Base-by-base conservation (phyloP, 2,797 vertebrate species). In the Myiotriccus ornatus region DNA sequence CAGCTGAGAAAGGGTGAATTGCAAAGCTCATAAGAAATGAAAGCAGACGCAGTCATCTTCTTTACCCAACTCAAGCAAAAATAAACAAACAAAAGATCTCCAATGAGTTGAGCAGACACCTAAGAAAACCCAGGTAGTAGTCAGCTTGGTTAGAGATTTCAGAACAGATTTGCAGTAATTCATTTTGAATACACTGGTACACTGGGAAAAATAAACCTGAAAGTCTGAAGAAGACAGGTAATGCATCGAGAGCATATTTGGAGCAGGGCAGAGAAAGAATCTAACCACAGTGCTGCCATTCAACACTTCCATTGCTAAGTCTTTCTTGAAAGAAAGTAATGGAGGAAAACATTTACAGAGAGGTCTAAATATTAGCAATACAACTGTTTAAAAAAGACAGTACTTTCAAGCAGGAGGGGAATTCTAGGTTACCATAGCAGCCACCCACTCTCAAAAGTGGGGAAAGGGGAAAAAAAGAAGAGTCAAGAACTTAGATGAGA, bases 381-480 rank as follows among this genome's bases (percentile, higher is more conserved):
- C 79, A 91, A 80, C 46, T 86, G 56, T 89, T 89, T 89, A 65
- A 65, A 96, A 95, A 96, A 60, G 87, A 74, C 83, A 94, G 74
- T 73, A 69, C 82, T 96, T 96, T 81, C 87, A 97, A 73, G 85
- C 83, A 92, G 67, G 68, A 97, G 85, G 80, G 95, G 91, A 90
- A 95, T 84, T 97, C 94, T 93, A 89, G 83, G 98, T 98, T 98
- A 94, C 97, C 96, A 98, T 98, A 95, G 98, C 97, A 98, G 95
- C 97, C 97, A 92, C 97, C 97, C 94, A 97, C 98, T 78, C 90
- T 76, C 49, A 68, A 85, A 76, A 83, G 63, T 28, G 7, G 41
- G 59, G 70, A 91, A 43, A 43, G 65, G 67, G 19, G 17, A 37
- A 16, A n/a, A 81, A 79, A 85, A 81, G 64, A 93, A 93, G 87